A percentile compares a stretch with the other conserved stretches of the same genome.
Evolutionary conservation across 2,797 vertebrate genomes (phyloP).

Genomic region (Sebastolobus alascanus): DNA sequence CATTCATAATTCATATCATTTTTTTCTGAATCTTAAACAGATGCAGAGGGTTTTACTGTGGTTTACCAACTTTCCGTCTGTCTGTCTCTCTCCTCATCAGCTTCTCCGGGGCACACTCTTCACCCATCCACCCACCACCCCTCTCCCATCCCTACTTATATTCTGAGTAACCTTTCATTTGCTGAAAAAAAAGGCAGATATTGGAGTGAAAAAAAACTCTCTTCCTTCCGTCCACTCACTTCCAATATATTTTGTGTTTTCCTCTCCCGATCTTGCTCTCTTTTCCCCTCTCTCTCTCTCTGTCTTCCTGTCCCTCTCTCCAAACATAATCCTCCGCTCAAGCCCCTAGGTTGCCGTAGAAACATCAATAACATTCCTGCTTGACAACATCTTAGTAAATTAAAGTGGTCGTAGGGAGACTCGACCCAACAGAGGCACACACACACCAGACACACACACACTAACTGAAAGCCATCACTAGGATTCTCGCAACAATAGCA

Average conservation of each 20-base stretch:
- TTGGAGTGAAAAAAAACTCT: neutral
- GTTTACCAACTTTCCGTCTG: constrained; percentile 2
- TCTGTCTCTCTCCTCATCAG: constrained; percentile 4
- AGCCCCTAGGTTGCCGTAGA: constrained; percentile 85
- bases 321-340: constrained; percentile 85
- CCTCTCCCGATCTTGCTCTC: constrained; percentile 18
- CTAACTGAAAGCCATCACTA: constrained; percentile 30
- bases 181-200: constrained; percentile 33
- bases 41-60: constrained; percentile 8
- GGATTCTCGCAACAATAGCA: constrained; percentile 56
- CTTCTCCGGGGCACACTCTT: neutral
- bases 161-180: constrained; percentile 38
- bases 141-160: neutral
- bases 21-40: constrained; percentile 14
- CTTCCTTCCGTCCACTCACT: constrained; percentile 28
- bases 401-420: constrained; percentile 84
- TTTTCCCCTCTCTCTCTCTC: constrained; percentile 25
- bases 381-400: constrained; percentile 87
- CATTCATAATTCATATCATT: neutral
- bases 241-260: constrained; percentile 53
- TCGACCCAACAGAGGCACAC: constrained; percentile 40
- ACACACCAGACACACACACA: constrained; percentile 19
- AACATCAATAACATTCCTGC: constrained; percentile 91
- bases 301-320: constrained; percentile 56
- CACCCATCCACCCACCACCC: neutral